These are phyloP conservation scores for Nesoenas mayeri DNA, from an alignment of 2,113 vertebrate genomes.

Conservation along the genomic window DNA sequence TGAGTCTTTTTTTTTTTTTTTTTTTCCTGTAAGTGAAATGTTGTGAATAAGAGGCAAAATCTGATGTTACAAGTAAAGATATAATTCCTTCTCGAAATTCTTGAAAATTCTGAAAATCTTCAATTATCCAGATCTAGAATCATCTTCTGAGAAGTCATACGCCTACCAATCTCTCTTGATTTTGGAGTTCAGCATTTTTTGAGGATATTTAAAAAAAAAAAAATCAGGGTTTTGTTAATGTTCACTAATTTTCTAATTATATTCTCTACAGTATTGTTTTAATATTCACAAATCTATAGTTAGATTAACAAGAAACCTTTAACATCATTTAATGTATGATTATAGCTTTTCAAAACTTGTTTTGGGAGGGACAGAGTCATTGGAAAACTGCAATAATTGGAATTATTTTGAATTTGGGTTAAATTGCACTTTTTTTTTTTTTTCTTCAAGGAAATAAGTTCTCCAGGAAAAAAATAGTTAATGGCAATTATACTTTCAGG, in stretches of 20 bases:
- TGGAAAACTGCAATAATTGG: neutral
- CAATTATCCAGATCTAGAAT: neutral
- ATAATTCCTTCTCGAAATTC: neutral
- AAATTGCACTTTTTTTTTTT: neutral
- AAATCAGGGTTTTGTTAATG: neutral
- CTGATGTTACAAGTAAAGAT: neutral
- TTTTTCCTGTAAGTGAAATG: neutral
- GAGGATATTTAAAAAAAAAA: neutral
- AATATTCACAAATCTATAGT: neutral
- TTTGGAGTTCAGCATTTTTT: neutral
- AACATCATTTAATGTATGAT: neutral
- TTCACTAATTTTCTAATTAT: neutral
- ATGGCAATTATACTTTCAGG: neutral
- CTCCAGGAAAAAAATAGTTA: neutral
- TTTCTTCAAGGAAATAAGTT: neutral
- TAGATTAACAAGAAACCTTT: neutral
- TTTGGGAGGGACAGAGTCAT: neutral
- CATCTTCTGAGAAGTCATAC: neutral
- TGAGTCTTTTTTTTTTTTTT: neutral
- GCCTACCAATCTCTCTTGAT: neutral
- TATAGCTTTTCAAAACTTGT: neutral
- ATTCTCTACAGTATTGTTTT: neutral
- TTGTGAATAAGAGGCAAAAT: neutral
- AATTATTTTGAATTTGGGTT: neutral
- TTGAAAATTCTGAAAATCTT: neutral